phyloP scores from a whole-genome alignment of 2,797 vertebrate genomes.

The Adelosebastes latens region DNA sequence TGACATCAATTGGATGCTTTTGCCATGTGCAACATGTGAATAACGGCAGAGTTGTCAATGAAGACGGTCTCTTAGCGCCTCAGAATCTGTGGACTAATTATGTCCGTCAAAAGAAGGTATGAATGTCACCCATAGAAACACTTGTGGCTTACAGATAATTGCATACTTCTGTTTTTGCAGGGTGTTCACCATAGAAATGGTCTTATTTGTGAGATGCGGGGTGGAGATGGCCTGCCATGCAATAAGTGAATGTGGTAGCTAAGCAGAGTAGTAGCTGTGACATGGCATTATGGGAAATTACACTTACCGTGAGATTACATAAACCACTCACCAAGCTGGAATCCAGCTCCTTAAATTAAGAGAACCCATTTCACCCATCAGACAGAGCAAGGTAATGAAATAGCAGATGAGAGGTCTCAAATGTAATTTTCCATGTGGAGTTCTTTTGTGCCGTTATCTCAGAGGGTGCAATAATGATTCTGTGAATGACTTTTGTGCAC shows the following conservation, averaged over 20 bases:
- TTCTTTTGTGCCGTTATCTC: slow-evolving; percentile 87
- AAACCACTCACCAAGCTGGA: slow-evolving; percentile 86
- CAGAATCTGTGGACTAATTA: slow-evolving; percentile 83
- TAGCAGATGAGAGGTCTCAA: slow-evolving; percentile 86
- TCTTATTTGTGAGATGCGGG: slow-evolving; percentile 82
- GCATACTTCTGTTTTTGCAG: slow-evolving; percentile 83
- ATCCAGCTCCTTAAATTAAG: slow-evolving; percentile 88
- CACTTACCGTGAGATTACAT: slow-evolving; percentile 85
- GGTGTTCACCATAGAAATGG: slow-evolving; percentile 88
- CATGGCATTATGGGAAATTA: slow-evolving; percentile 86
- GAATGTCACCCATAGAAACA: slow-evolving; percentile 85
- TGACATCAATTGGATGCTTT: slow-evolving; percentile 55
- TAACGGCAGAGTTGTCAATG: slow-evolving; percentile 58
- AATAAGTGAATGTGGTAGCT: slow-evolving; percentile 81
- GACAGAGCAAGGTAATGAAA: slow-evolving; percentile 86
- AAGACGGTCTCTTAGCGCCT: slow-evolving; percentile 68
- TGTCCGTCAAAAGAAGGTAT: slow-evolving; percentile 76
- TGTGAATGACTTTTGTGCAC: slow-evolving; percentile 86
- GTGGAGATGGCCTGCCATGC: slow-evolving; percentile 71
- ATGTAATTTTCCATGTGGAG: slow-evolving; percentile 87
- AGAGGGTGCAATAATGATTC: slow-evolving; percentile 86
- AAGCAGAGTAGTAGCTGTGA: slow-evolving; percentile 83
- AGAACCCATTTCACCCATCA: slow-evolving; percentile 86
- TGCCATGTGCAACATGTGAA: slow-evolving; percentile 54
- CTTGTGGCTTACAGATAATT: slow-evolving; percentile 84